Conservation (phyloP, 35 echinoderm and acorn worm genomes). For the Eucidaris tribuloides region DNA sequence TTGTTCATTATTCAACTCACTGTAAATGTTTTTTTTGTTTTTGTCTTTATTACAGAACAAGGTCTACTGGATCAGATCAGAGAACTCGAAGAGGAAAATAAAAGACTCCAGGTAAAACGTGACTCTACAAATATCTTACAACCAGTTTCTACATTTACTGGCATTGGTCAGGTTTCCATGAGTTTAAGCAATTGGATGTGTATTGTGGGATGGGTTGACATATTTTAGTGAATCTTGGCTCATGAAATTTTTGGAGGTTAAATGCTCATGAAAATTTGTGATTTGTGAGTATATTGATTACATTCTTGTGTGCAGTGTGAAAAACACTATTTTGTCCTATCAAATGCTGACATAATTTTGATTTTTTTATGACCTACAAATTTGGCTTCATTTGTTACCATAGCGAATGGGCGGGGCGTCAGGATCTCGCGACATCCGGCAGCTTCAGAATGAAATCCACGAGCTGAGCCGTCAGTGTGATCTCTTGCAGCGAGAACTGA, state of each 20-base stretch:
- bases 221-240: no score
- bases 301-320: not conserved
- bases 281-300: not conserved
- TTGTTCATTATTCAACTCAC: not conserved
- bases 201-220: no score
- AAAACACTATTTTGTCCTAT: not conserved
- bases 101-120: constrained; percentile 74
- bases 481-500: constrained; percentile 81
- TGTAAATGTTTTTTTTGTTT: not conserved
- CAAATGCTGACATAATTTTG: not conserved
- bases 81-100: constrained; percentile 85
- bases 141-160: no score
- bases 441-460: constrained; percentile 84
- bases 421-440: constrained; percentile 74
- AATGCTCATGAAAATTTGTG: not conserved
- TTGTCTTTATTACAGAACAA: constrained; percentile 78
- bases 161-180: no score
- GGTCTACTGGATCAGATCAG: constrained; percentile 78
- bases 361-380: not conserved
- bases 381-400: not conserved
- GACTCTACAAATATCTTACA: no score
- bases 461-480: constrained; percentile 81
- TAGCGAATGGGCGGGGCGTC: constrained; percentile 69
- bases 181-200: no score
- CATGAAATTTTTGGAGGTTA: not conserved